Percentiles rank a stretch among this genome's conserved stretches.
Conservation (phyloP, 2,113 vertebrate species). For the Ameiurus melas region DNA sequence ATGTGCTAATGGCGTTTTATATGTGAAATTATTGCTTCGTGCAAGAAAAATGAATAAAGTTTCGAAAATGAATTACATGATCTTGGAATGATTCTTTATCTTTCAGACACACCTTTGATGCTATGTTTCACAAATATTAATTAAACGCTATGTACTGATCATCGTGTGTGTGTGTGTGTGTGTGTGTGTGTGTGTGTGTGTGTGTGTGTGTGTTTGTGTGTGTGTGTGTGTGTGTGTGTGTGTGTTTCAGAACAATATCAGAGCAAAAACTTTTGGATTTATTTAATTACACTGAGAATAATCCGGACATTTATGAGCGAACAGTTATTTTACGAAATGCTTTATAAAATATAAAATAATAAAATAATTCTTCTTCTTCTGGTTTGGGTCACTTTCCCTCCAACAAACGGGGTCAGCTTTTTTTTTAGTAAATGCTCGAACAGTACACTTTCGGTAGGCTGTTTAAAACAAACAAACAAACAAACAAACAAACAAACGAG, state of each 20-base stretch:
- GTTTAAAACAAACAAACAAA: not conserved
- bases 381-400: not conserved
- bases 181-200: not conserved
- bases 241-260: not conserved
- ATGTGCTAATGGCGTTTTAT: not conserved
- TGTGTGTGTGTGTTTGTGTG: too few relatives aligned
- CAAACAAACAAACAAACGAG: not conserved
- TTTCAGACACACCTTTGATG: not conserved
- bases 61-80: not conserved
- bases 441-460: not conserved
- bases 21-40: not conserved
- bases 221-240: not conserved
- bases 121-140: not conserved
- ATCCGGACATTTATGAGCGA: not conserved
- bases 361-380: not conserved
- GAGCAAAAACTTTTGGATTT: not conserved
- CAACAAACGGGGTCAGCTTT: not conserved
- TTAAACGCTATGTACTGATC: not conserved
- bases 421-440: not conserved
- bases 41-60: slow-evolving; percentile 6
- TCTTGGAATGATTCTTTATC: not conserved
- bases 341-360: not conserved
- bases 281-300: not conserved
- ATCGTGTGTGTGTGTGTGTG: not conserved
- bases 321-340: not conserved